phyloP scores from a whole-genome alignment of 2,113 vertebrate species.

The Crotalus tigris region DNA sequence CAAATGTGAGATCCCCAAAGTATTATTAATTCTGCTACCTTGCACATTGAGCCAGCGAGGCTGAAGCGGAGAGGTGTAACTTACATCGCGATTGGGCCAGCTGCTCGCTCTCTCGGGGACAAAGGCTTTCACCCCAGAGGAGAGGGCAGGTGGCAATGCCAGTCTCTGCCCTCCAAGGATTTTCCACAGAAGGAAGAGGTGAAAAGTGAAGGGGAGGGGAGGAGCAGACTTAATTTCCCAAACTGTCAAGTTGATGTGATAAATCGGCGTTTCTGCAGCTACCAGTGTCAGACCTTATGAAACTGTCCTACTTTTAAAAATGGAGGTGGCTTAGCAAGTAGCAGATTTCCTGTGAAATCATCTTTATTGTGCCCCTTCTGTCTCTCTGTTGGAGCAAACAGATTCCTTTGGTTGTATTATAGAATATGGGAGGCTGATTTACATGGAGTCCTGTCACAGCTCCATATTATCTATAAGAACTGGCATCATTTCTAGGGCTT shows the following conservation, averaged over 20 bases:
- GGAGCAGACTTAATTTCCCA: slow-evolving; percentile 25
- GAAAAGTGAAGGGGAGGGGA: background rate
- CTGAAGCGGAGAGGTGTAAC: slow-evolving; percentile 21
- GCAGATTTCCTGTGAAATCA: slow-evolving; percentile 11
- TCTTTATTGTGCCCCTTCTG: slow-evolving; percentile 11
- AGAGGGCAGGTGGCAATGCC: slow-evolving; percentile 29
- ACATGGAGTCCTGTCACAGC: background rate
- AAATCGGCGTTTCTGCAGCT: slow-evolving; percentile 28
- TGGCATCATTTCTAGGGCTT: background rate
- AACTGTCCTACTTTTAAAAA: slow-evolving; percentile 26
- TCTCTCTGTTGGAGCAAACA: background rate
- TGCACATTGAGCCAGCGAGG: slow-evolving; percentile 5
- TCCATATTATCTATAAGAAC: background rate
- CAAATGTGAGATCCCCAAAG: slow-evolving; percentile 28
- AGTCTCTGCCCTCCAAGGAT: slow-evolving; percentile 29
- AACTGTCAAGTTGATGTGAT: slow-evolving; percentile 32
- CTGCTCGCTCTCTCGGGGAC: slow-evolving; percentile 19
- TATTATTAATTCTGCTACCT: slow-evolving; percentile 28
- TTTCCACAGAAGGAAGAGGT: slow-evolving; percentile 22
- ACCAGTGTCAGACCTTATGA: slow-evolving; percentile 28
- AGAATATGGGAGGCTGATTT: background rate
- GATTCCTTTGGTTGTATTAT: background rate
- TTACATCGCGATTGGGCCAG: slow-evolving; percentile 23
- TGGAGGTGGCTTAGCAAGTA: slow-evolving; percentile 17
- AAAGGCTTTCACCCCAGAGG: slow-evolving; percentile 30